A percentile compares a stretch with the other conserved stretches of the same genome.
Conservation (phyloP, 2,113 vertebrate genomes). For the Eulemur macaco region DNA sequence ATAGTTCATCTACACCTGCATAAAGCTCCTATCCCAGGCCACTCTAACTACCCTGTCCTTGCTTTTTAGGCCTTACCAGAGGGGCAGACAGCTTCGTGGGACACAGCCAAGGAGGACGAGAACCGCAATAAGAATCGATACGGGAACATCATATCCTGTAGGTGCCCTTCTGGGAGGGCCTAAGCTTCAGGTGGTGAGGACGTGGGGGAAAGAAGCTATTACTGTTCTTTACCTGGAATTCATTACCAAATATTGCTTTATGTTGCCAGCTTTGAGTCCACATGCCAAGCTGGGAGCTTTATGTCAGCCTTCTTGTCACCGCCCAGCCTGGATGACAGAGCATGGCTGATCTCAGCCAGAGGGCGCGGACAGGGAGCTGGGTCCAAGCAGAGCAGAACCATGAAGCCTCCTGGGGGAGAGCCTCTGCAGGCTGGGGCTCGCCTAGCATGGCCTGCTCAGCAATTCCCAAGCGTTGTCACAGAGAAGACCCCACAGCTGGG, state of each 20-base stretch:
- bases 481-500: neutral
- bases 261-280: neutral
- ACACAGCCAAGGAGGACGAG: constrained; percentile 97
- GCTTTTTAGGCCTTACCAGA: constrained; percentile 93
- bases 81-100: constrained; percentile 97
- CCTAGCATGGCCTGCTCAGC: neutral
- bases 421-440: neutral
- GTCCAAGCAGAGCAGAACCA: neutral
- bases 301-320: neutral
- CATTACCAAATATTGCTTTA: neutral
- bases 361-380: neutral
- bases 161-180: constrained; percentile 83
- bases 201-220: neutral
- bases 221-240: neutral
- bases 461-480: neutral
- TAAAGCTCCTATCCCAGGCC: neutral
- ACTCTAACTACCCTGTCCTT: constrained; percentile 35
- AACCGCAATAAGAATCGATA: constrained; percentile 99
- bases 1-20: neutral
- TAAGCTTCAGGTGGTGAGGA: neutral
- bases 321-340: neutral
- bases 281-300: neutral
- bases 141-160: constrained; percentile 99
- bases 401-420: neutral
- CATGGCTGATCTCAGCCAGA: neutral